These are phyloP conservation scores for Cephus sareptanus DNA, from an alignment of 2,888 invertebrate genomes.

Conservation along the genomic window DNA sequence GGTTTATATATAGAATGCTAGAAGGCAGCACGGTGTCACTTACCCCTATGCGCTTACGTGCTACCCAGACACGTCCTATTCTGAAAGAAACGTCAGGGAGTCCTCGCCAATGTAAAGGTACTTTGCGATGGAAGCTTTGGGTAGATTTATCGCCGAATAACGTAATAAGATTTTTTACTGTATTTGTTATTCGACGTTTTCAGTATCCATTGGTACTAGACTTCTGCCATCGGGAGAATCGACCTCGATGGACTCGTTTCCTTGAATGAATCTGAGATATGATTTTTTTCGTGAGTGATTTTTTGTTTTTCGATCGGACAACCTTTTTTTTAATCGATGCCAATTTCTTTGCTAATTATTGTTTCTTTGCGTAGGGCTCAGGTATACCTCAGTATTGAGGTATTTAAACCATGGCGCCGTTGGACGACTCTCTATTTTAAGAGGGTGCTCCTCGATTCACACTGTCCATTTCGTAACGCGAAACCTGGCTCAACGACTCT, in stretches of 20 bases:
- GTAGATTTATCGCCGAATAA: background rate
- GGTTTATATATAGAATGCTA: constrained; percentile 62
- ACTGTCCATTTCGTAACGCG: background rate
- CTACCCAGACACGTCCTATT: background rate
- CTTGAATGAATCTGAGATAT: background rate
- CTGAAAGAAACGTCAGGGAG: background rate
- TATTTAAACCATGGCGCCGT: background rate
- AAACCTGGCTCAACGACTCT: background rate
- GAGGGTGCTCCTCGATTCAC: background rate
- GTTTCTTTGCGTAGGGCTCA: background rate
- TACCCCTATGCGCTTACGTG: constrained; percentile 45
- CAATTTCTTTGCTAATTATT: background rate
- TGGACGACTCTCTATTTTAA: background rate
- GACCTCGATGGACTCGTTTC: background rate
- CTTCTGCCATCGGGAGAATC: background rate
- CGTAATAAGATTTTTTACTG: background rate
- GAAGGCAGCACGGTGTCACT: constrained; percentile 59
- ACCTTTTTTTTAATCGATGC: background rate
- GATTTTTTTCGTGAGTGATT: background rate
- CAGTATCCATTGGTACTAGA: background rate
- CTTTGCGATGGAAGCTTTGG: background rate
- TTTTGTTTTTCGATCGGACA: background rate
- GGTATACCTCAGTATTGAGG: background rate
- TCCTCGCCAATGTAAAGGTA: background rate
- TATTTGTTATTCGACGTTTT: background rate